These are phyloP conservation scores for Gambusia holbrooki DNA, from an alignment of 2,113 vertebrate species.

Conservation along the genomic window DNA sequence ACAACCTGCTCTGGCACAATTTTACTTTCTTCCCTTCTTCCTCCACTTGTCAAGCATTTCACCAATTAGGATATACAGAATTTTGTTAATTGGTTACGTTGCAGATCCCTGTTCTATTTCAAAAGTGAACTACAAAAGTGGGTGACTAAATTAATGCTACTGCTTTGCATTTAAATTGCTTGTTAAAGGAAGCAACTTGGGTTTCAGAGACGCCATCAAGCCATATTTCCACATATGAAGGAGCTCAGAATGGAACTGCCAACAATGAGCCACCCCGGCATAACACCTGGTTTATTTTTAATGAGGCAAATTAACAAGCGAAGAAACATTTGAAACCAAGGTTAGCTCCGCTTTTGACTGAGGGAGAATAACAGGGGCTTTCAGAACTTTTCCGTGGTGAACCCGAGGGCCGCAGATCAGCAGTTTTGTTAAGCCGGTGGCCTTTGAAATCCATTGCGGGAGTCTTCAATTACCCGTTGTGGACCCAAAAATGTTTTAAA, in stretches of 20 bases:
- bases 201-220: not conserved
- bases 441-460: constrained; percentile 60
- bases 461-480: constrained; percentile 49
- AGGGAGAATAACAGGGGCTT: constrained; percentile 65
- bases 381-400: constrained; percentile 54
- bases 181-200: not conserved
- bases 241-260: not conserved
- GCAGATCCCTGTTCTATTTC: not conserved
- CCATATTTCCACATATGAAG: not conserved
- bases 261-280: constrained; percentile 10
- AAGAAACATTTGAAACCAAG: constrained; percentile 21
- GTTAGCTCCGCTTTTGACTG: constrained; percentile 44
- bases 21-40: not conserved
- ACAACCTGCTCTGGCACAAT: not conserved
- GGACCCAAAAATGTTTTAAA: constrained; percentile 33
- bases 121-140: not conserved
- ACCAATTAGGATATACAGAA: not conserved
- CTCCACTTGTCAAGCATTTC: not conserved
- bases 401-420: constrained; percentile 58
- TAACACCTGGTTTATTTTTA: constrained; percentile 16
- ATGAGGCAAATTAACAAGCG: constrained; percentile 15
- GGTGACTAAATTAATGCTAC: not conserved
- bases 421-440: constrained; percentile 56
- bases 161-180: not conserved
- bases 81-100: not conserved